phyloP scores from a whole-genome alignment of 23 tunicate species.

The Diplosoma virens region DNA sequence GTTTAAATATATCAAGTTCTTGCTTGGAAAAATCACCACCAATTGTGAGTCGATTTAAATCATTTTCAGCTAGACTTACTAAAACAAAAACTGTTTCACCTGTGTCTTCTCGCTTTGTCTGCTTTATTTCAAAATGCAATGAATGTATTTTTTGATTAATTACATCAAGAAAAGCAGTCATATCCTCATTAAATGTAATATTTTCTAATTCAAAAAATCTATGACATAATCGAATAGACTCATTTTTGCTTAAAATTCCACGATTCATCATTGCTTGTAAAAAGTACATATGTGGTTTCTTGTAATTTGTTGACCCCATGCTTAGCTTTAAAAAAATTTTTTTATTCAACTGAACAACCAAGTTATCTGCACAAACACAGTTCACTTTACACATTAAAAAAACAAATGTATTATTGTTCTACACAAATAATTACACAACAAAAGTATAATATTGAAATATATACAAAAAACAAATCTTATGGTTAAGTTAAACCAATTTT shows the following conservation, averaged over 20 bases:
- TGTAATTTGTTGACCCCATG: conserved; percentile 28
- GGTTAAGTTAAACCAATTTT: too few relatives aligned
- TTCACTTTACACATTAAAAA: too few relatives aligned
- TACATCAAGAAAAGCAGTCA: conserved; percentile 36
- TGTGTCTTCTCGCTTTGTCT: conserved; percentile 61
- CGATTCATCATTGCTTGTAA: conserved; percentile 71
- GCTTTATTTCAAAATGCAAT: conserved; percentile 55
- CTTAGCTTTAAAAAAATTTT: too few relatives aligned
- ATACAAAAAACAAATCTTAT: too few relatives aligned
- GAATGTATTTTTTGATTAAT: conserved; percentile 52
- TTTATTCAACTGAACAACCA: too few relatives aligned
- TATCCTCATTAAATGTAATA: neutral
- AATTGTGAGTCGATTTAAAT: conserved; percentile 51
- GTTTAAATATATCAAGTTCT: conserved; percentile 61
- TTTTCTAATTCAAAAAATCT: conserved; percentile 37
- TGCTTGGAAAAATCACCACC: conserved; percentile 47
- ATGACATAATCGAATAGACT: conserved; percentile 22
- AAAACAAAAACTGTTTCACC: conserved; percentile 66
- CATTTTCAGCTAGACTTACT: conserved; percentile 53
- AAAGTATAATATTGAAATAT: too few relatives aligned
- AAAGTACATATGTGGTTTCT: conserved; percentile 48
- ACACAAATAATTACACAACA: too few relatives aligned
- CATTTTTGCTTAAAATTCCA: conserved; percentile 22
- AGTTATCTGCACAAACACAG: too few relatives aligned
- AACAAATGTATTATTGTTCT: too few relatives aligned